phyloP scores from a whole-genome alignment of 1,140 invertebrate genomes.

The Drosophila takahashii region DNA sequence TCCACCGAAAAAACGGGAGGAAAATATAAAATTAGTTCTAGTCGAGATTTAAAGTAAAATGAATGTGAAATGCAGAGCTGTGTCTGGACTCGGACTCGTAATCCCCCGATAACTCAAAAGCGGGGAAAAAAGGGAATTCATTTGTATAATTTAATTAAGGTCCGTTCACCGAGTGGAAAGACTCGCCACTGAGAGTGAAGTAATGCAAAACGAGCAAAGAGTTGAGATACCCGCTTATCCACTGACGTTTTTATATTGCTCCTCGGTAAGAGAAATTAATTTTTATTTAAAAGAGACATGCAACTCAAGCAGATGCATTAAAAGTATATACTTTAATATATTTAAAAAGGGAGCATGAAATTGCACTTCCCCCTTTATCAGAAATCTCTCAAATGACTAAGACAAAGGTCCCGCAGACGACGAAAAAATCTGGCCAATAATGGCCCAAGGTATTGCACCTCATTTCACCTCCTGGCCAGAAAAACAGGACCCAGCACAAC shows the following conservation, averaged over 20 bases:
- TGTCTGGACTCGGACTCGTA: slow-evolving; percentile 21
- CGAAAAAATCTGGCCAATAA: slow-evolving; percentile 54
- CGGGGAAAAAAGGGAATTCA: background rate
- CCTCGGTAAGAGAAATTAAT: slow-evolving; percentile 26
- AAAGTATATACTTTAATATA: background rate
- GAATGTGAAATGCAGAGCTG: slow-evolving; percentile 37
- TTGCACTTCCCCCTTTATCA: background rate
- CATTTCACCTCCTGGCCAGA: slow-evolving; percentile 60
- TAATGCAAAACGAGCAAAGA: slow-evolving; percentile 3
- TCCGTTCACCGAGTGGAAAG: slow-evolving; percentile 18
- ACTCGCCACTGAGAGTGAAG: slow-evolving; percentile 1
- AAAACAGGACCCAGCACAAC: slow-evolving; percentile 21
- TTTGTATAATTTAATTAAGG: slow-evolving; percentile 43
- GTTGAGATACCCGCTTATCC: slow-evolving; percentile 11
- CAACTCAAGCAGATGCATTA: slow-evolving; percentile 2
- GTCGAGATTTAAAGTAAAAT: slow-evolving; percentile 54
- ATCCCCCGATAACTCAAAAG: slow-evolving; percentile 5
- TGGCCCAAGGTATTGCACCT: slow-evolving; percentile 47
- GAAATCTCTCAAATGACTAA: background rate
- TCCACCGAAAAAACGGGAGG: slow-evolving; percentile 12
- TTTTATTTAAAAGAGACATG: slow-evolving; percentile 35
- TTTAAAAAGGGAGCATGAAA: background rate
- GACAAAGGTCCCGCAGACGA: slow-evolving; percentile 1
- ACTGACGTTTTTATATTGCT: slow-evolving; percentile 11
- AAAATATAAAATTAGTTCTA: slow-evolving; percentile 62